Evolutionary conservation across 2,888 invertebrate species (phyloP).

Genomic region (Harpalus rufipes): DNA sequence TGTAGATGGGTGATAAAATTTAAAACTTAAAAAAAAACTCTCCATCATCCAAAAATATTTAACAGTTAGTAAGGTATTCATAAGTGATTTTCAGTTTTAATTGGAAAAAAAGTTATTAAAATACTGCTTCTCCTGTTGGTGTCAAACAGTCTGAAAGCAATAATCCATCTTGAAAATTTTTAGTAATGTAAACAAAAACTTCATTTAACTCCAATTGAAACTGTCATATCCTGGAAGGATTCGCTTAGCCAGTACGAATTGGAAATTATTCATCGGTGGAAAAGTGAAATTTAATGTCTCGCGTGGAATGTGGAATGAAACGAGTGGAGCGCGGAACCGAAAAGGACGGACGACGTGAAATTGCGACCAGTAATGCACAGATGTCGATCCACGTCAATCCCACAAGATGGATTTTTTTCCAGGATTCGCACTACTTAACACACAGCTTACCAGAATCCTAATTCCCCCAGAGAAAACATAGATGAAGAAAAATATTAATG

Average conservation of each 20-base stretch:
- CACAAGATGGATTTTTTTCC: slow-evolving; percentile 6
- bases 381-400: slow-evolving; percentile 20
- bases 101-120: background rate
- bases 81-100: no score
- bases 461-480: background rate
- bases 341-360: slow-evolving; percentile 19
- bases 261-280: slow-evolving; percentile 58
- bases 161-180: slow-evolving; percentile 56
- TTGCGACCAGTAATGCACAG: slow-evolving; percentile 28
- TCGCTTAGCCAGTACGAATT: slow-evolving; percentile 31
- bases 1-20: no score
- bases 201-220: slow-evolving; percentile 64
- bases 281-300: slow-evolving; percentile 60
- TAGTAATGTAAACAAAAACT: slow-evolving; percentile 58
- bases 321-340: background rate
- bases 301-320: slow-evolving; percentile 46
- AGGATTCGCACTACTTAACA: background rate
- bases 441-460: background rate
- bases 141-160: slow-evolving; percentile 35
- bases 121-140: background rate
- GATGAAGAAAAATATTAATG: no score
- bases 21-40: no score
- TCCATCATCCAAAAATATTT: no score
- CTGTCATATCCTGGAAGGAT: slow-evolving; percentile 56
- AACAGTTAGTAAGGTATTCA: no score